Evolutionary conservation across 92 coral and sea anemone species (phyloP), one percentile per base, ranked within the genome.

Genomic region (Siderastrea radians): DNA sequence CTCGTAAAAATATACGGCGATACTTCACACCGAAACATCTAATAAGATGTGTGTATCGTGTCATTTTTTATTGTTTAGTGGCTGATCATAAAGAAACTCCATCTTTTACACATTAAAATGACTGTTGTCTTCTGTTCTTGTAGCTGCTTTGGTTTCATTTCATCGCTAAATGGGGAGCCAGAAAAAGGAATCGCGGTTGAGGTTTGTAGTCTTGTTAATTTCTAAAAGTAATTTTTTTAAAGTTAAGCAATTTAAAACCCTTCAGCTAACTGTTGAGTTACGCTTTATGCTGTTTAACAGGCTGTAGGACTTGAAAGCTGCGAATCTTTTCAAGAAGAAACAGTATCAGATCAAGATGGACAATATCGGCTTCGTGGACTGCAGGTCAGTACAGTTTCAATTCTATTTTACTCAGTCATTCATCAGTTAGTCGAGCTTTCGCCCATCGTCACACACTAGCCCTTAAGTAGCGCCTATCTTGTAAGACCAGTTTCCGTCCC

Each of bases 261-360:
- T 26, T 26, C 38, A 26, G 38, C 38, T 26, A 26, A 26, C 38
- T 26, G 38, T 26, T 26, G 38, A 26, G 38, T 26, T 26, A 26
- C 13, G 16, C 16, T 49, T 14, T 7, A 12, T 26, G 5, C 8
- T 57, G 6, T 49, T 69, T 75, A 68, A 9, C 61, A 97, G 99
- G 99, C 98, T 6, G 93, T 93, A 14, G 99, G 99, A 81, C 87
- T 95, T 75, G 91, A 82, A 66, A 95, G 98, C 57, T 97, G 99
- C 55, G 98, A 97, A 89, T 96, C 98, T 50, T 95, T 92, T 91
- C 99, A 97, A 70, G 99, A 97, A 86, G 99, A 97, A 82, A 97
- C 99, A 3, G 87, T 95, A 47, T 93, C 99, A 43, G 99, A 95
- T 74, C 90, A 93, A 63, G 99, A 93, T 64, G 99, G 99, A 50